phyloP scores from a whole-genome alignment of 2,797 vertebrate genomes.

The Anguilla obscura region DNA sequence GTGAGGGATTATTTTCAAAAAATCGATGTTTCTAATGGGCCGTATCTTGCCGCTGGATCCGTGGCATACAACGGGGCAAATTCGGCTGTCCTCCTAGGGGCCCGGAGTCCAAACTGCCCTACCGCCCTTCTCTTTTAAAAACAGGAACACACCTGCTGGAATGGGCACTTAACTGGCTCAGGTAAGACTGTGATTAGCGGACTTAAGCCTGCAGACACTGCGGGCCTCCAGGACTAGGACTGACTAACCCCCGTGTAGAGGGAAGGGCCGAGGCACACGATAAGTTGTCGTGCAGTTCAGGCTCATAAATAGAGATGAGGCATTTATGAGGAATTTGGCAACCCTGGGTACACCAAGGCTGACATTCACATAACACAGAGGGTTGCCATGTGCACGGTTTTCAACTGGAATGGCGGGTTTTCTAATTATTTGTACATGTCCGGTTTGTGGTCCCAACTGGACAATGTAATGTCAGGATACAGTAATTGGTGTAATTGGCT shows the following conservation, averaged over 20 bases:
- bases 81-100: neutral
- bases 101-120: neutral
- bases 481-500: too few species aligned
- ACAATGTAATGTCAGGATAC: too few species aligned
- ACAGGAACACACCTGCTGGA: neutral
- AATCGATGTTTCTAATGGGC: conserved; percentile 11
- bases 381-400: conserved; percentile 12
- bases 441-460: too few species aligned
- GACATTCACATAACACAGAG: conserved; percentile 39
- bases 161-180: neutral
- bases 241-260: neutral
- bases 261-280: neutral
- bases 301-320: conserved; percentile 7
- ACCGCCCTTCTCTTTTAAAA: neutral
- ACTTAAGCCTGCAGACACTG: neutral
- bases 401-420: too few species aligned
- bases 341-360: conserved; percentile 35
- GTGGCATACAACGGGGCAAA: neutral
- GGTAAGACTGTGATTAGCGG: neutral
- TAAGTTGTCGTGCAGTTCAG: neutral
- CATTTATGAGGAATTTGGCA: conserved; percentile 23
- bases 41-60: neutral
- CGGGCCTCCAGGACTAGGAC: neutral
- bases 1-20: neutral
- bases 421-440: too few species aligned